Evolutionary conservation across 2,888 invertebrate genomes (phyloP), one percentile per base, ranked within the genome.

Genomic region (Stenoptilia bipunctidactyla): DNA sequence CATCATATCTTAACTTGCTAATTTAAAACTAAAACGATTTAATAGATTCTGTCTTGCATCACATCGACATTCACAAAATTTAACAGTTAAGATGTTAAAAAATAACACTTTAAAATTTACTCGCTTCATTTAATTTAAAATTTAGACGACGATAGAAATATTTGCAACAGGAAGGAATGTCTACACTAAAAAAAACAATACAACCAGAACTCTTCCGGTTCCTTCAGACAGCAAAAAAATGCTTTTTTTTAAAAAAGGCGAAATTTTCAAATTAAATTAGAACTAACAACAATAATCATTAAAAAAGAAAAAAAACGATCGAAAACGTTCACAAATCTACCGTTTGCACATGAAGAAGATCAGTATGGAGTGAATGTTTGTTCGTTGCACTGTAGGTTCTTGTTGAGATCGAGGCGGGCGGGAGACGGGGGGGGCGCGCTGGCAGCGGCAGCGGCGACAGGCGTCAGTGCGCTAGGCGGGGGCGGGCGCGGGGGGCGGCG

Each of bases 291-390:
- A 27, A 37, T 37, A 2, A 13, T 20, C 37, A 36, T 33, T 37
- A 20, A 37, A 13, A 20, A 20, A 25, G 34, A 14, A 40, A 40
- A 37, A 40, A 37, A 37, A 36, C 34, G 34, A 13, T 39, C 34
- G 13, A 12, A 3, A 13, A 14, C 20, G 15, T 27, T 35, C 27
- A 34, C 20, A 20, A 20, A 20, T 13, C 41, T 42, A 44, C 38
- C 48, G 46, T 41, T 49, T 45, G 37, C 49, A 49, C 12, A 46
- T 37, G 49, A 50, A 48, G 39, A 50, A 45, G 39, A 56, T 48
- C 42, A 60, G 50, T 40, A 56, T 45, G 36, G 30, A 27, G 15
- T 44, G 43, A 41, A 33, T 40, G 46, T 39, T 39, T 33, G 25
- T 15, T 12, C 40, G 39, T 39, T 10, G 55, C 45, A 51, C 50